Evolutionary conservation across 1,140 invertebrate genomes (phyloP).

Genomic region (Nephotettix cincticeps): DNA sequence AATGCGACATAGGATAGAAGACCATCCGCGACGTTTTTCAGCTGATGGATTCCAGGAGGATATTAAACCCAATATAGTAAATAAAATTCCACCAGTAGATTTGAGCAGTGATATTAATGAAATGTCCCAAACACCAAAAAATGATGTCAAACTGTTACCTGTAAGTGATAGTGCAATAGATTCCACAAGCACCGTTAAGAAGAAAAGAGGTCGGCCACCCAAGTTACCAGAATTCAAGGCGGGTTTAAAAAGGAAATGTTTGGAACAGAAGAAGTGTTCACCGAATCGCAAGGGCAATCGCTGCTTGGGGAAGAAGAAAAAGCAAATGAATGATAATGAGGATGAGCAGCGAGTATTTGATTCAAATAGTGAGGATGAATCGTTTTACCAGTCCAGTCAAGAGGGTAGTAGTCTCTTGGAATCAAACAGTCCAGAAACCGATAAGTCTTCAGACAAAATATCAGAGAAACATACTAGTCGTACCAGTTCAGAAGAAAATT

Average conservation of each 20-base stretch:
- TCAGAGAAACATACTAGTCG: not conserved
- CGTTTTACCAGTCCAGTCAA: not conserved
- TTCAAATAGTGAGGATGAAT: not conserved
- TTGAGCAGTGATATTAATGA: not conserved
- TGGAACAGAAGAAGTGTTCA: not conserved
- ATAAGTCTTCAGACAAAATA: not conserved
- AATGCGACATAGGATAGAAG: constrained; percentile 31
- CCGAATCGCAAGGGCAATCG: not conserved
- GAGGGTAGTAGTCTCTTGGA: not conserved
- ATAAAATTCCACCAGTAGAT: not conserved
- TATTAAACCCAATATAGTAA: not conserved
- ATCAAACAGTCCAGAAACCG: constrained; percentile 3
- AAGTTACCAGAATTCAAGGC: not conserved
- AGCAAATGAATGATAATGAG: not conserved
- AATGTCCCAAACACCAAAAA: not conserved
- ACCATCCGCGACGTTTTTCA: constrained; percentile 24
- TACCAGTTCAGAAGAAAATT: not conserved
- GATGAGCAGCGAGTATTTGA: not conserved
- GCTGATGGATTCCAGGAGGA: constrained; percentile 15
- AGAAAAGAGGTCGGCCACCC: not conserved
- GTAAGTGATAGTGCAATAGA: constrained; percentile 23
- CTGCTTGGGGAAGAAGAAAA: not conserved
- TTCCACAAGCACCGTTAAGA: constrained; percentile 14
- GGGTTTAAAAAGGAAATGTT: not conserved
- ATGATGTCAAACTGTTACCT: not conserved